Evolutionary conservation across 2,888 invertebrate species (phyloP).

Genomic region (Tetragnatha montana): DNA sequence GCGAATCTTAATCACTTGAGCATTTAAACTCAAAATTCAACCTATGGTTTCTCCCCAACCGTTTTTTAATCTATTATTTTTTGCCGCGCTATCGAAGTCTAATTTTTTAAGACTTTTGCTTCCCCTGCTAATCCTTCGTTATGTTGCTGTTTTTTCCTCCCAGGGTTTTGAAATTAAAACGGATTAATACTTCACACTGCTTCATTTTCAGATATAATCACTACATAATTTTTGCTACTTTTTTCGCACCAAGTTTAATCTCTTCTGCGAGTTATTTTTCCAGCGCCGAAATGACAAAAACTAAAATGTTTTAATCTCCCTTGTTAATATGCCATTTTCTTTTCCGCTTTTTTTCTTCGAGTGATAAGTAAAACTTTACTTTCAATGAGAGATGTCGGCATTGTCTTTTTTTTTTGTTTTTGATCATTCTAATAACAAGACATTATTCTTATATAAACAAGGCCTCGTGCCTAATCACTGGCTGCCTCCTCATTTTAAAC

Average conservation of each 20-base stretch:
- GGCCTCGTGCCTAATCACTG: conserved; percentile 8
- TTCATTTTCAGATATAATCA: conserved; percentile 69
- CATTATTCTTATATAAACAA: conserved; percentile 62
- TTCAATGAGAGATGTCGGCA: conserved; percentile 55
- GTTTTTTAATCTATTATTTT: conserved; percentile 26
- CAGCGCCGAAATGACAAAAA: conserved; percentile 61
- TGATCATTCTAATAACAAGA: conserved; percentile 53
- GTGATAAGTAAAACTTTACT: conserved; percentile 59
- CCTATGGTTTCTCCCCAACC: conserved; percentile 34
- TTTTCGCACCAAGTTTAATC: conserved; percentile 58
- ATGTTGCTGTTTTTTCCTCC: conserved; percentile 56
- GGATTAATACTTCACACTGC: conserved; percentile 67
- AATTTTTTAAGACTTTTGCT: conserved; percentile 69
- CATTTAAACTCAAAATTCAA: conserved; percentile 63
- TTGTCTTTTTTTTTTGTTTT: conserved; percentile 45
- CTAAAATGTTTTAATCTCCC: conserved; percentile 68
- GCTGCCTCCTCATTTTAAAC: conserved; percentile 16
- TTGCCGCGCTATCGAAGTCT: conserved; percentile 37
- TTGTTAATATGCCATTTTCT: conserved; percentile 63
- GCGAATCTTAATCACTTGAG: conserved; percentile 59
- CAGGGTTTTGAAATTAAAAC: conserved; percentile 70
- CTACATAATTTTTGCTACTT: conserved; percentile 69
- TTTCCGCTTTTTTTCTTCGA: conserved; percentile 12
- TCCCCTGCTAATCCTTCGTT: conserved; percentile 67
- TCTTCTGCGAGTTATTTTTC: conserved; percentile 66